Evolutionary conservation across 2,113 vertebrate genomes (phyloP).

Genomic region (Cygnus buccinator): DNA sequence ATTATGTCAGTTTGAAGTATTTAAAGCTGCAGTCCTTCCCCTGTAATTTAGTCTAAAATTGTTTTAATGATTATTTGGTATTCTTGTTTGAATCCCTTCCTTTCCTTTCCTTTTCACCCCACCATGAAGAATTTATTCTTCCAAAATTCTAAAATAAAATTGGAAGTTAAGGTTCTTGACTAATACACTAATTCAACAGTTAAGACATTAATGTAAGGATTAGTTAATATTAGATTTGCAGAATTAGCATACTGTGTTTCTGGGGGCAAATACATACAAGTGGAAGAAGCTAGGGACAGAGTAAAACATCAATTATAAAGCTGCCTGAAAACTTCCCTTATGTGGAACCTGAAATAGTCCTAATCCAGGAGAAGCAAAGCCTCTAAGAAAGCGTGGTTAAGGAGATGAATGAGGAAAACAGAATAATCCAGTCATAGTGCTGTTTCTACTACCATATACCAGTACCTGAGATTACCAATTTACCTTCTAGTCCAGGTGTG

Average conservation of each 20-base stretch:
- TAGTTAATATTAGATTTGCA: not conserved
- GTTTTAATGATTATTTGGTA: not conserved
- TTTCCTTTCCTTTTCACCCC: not conserved
- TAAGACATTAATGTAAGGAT: not conserved
- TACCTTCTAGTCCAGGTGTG: fast-evolving
- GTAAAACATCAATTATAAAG: not conserved
- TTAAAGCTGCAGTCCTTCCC: not conserved
- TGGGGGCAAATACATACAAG: not conserved
- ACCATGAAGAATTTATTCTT: not conserved
- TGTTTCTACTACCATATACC: not conserved
- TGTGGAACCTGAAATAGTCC: not conserved
- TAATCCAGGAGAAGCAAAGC: not conserved
- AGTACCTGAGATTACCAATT: not conserved
- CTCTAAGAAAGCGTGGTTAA: not conserved
- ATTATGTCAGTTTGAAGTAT: not conserved
- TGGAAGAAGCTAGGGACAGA: not conserved
- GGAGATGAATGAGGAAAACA: not conserved
- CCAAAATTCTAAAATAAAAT: not conserved
- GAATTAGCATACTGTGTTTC: not conserved
- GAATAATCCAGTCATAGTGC: not conserved
- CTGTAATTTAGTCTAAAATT: not conserved
- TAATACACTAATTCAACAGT: not conserved
- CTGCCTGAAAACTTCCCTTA: not conserved
- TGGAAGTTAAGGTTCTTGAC: not conserved
- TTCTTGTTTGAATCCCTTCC: not conserved